Evolutionary conservation across 2,113 vertebrate genomes (phyloP), one percentile per base, ranked within the genome.

Genomic region (Chroicocephalus ridibundus): DNA sequence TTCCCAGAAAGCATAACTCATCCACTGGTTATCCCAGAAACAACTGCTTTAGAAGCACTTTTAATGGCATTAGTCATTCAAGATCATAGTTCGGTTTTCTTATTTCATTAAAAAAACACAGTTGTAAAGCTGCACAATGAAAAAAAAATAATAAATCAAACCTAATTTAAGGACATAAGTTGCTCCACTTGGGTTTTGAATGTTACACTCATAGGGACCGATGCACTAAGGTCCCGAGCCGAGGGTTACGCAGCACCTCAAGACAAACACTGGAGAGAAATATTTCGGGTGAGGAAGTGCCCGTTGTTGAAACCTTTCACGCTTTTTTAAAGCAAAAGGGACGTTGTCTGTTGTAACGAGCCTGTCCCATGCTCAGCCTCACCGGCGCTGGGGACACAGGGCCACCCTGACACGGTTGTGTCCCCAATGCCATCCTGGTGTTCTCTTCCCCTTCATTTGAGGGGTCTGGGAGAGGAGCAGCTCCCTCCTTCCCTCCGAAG

Each of bases 311-410:
- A 62, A 13, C 31, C 11, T 80, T 66, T 44, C 62, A 21, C 9
- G 5, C 32, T 49, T 20, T 32, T 71, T 34, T 51, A 21, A 57
- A 71, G 70, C 24, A n/a, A 10, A 27, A 46, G 51, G 16, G 25
- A 10, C 12, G 5, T 3, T 0, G 11, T 6, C 29, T 11, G 75
- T 18, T 16, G 51, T 8, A 4, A 9, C 21, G 9, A 5, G n/a
- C 4, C 2, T 15, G 11, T 7, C 5, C 64, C 1, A 51, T 6
- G 40, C 71, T 26, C 62, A 54, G 34, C 58, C 51, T 17, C 31
- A 1, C 9, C 1, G 3, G 36, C 31, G 18, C 46, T 10, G 27
- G 38, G 36, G n/a, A 18, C 47, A 49, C 47, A 15, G 21, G 42
- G 31, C 36, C 40, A 2, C 40, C 19, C 21, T 5, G 68, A 2